phyloP scores from a whole-genome alignment of 2,797 vertebrate species.

The Taenioides sp. region DNA sequence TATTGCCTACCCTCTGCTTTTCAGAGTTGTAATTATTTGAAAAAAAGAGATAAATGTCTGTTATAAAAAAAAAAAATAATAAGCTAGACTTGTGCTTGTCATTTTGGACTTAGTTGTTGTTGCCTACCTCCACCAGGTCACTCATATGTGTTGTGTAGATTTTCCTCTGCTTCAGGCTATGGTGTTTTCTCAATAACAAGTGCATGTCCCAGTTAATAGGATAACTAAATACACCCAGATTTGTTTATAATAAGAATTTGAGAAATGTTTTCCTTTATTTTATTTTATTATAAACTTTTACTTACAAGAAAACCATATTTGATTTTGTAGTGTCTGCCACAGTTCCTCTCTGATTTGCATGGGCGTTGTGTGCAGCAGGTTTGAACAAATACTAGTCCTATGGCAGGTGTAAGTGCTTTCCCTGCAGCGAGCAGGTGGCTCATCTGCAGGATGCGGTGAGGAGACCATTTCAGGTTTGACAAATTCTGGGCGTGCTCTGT shows the following conservation, averaged over 20 bases:
- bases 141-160: slow-evolving; percentile 55
- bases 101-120: slow-evolving; percentile 63
- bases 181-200: slow-evolving; percentile 42
- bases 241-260: slow-evolving; percentile 17
- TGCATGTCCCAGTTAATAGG: slow-evolving; percentile 60
- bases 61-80: slow-evolving; percentile 38
- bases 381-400: slow-evolving; percentile 35
- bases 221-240: slow-evolving; percentile 22
- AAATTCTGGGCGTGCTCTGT: slow-evolving; percentile 48
- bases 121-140: slow-evolving; percentile 68
- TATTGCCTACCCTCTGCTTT: slow-evolving; percentile 46
- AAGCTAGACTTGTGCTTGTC: slow-evolving; percentile 63
- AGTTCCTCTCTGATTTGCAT: not conserved
- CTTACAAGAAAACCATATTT: not conserved
- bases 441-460: slow-evolving; percentile 23
- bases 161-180: slow-evolving; percentile 37
- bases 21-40: slow-evolving; percentile 62
- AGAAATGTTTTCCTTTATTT: slow-evolving; percentile 6
- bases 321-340: not conserved
- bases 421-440: not conserved
- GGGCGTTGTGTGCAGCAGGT: slow-evolving; percentile 20
- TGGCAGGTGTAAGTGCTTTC: slow-evolving; percentile 18
- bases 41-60: slow-evolving; percentile 58
- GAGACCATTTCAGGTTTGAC: slow-evolving; percentile 57
- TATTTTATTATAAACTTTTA: not conserved